phyloP scores from a whole-genome alignment of 2,113 vertebrate genomes.

The Morphnarchus princeps region DNA sequence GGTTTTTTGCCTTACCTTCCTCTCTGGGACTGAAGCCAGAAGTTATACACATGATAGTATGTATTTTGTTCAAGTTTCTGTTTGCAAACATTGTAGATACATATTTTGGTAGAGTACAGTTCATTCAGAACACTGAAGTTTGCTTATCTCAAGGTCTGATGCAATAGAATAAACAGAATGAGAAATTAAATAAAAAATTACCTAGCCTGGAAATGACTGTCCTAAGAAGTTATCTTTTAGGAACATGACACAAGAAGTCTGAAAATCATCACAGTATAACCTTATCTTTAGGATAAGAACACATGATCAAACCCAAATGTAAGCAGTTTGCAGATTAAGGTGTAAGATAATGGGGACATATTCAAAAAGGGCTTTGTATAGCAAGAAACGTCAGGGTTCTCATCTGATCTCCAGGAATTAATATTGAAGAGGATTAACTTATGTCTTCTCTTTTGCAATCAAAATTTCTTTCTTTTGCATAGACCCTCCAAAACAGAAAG shows the following conservation, averaged over 20 bases:
- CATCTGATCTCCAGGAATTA: not conserved
- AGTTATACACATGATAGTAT: rapidly evolving
- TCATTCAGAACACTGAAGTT: not conserved
- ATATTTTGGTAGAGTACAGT: not conserved
- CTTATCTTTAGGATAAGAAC: not conserved
- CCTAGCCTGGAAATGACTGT: not conserved
- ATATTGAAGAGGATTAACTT: not conserved
- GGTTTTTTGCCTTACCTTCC: not conserved
- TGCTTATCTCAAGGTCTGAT: not conserved
- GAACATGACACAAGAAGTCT: not conserved
- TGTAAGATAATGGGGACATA: not conserved
- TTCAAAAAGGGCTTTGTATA: not conserved
- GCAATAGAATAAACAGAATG: not conserved
- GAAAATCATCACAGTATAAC: not conserved
- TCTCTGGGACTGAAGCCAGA: not conserved
- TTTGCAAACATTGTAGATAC: not conserved
- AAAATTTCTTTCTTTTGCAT: not conserved
- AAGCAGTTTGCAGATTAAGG: not conserved
- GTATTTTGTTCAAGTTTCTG: not conserved
- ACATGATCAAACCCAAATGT: not conserved
- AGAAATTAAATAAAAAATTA: not conserved
- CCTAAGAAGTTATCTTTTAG: not conserved
- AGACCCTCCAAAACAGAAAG: not conserved
- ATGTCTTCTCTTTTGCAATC: not conserved
- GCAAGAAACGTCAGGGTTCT: not conserved